Base-by-base conservation (phyloP, 2,797 vertebrate species). In the Sebastes jordani region DNA sequence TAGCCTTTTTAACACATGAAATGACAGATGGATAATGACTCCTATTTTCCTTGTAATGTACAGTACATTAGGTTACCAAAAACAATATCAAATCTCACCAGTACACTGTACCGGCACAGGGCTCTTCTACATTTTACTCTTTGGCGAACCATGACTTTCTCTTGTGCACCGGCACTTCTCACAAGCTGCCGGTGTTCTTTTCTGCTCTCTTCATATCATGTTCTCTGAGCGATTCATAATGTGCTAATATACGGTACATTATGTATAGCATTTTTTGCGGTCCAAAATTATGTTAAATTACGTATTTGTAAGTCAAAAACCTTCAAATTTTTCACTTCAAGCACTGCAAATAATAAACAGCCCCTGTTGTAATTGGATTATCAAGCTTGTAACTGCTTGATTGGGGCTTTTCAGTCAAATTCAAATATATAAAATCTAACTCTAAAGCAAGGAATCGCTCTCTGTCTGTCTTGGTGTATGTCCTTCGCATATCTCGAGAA, bases 11-110 rank as follows among this genome's bases (percentile, higher is more conserved):
- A 74, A 59, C 78, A 76, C 78, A 73, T 71, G 30, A 49, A 83
- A 29, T 74, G 61, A 83, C 79, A 84, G 72, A 80, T 81, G 64
- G 77, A 70, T 71, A 71, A 80, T 83, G 70, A 79, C 25, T 30
- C 22, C 2, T 49, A 16, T 60, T 27, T 77, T 61, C 34, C 27
- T 78, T 64, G 52, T 74, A 62, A 65, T 42, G 29, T 58, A 59
- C 25, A 76, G 23, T 58, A 59, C 25, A 76, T 75, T 29, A 64
- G 8, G 38, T 22, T 27, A 6, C 8, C 14, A 42, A 42, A 42
- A 42, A 42, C 38, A 42, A 42, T 16, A 42, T 42, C 6, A 42
- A 42, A 42, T 42, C 0, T 42, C 38, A 42, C 38, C 38, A 42
- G 14, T 7, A 42, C 38, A 42, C 38, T 42, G 14, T 42, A 42